A percentile compares a stretch with the other conserved stretches of the same genome.
Conservation (phyloP, 2,113 vertebrate genomes). For the Coptodon rendalli region DNA sequence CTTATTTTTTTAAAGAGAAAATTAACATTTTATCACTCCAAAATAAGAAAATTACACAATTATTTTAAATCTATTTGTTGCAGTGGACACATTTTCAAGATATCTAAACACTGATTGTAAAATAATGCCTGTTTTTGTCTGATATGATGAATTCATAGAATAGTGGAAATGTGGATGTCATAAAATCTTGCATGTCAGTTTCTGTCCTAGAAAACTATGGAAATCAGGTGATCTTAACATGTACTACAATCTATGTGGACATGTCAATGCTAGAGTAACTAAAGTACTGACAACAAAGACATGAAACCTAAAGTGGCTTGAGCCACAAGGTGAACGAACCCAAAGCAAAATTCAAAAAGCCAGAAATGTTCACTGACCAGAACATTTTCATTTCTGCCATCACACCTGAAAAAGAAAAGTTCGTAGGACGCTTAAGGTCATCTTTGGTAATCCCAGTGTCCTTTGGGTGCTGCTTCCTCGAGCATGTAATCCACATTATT, state of each 20-base stretch:
- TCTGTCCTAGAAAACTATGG: not conserved
- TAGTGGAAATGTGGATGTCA: not conserved
- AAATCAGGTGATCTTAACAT: not conserved
- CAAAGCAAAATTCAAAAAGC: not conserved
- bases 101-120: not conserved
- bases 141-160: not conserved
- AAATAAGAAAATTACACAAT: not conserved
- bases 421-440: not conserved
- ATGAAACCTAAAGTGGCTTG: not conserved
- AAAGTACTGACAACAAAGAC: not conserved
- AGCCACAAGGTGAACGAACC: not conserved
- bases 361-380: not conserved
- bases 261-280: not conserved
- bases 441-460: not conserved
- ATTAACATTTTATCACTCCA: not conserved
- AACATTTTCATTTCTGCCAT: not conserved
- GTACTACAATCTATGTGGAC: not conserved
- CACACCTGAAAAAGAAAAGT: not conserved
- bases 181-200: not conserved
- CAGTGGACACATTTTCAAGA: not conserved
- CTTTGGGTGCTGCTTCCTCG: not conserved
- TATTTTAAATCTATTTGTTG: not conserved
- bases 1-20: not conserved
- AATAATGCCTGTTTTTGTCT: not conserved
- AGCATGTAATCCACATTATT: not conserved